These are phyloP conservation scores for Drosophila leontia DNA, from an alignment of 1,140 invertebrate genomes.

Conservation along the genomic window DNA sequence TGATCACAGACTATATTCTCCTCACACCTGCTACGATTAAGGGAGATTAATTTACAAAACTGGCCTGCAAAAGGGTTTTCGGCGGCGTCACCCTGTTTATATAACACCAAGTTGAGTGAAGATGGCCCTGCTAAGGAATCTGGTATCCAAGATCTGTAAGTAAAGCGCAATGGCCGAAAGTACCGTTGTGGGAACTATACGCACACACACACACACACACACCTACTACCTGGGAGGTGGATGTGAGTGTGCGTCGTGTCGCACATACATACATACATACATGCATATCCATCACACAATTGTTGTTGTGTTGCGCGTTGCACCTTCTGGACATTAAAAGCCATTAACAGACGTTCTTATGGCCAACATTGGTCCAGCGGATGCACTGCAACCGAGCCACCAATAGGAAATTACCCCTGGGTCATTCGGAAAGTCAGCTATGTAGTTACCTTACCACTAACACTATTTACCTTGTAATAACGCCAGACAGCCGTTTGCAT, in stretches of 20 bases:
- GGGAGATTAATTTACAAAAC: slow-evolving; percentile 56
- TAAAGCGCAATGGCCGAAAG: slow-evolving; percentile 64
- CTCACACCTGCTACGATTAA: slow-evolving; percentile 74
- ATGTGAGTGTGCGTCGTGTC: slow-evolving; percentile 23
- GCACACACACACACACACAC: neutral
- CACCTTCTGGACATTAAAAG: slow-evolving; percentile 17
- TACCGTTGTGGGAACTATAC: slow-evolving; percentile 38
- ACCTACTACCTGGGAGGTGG: slow-evolving; percentile 1
- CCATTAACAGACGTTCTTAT: neutral
- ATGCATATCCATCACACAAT: neutral
- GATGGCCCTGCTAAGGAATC: slow-evolving; percentile 73
- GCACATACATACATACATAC: neutral
- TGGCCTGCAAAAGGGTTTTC: slow-evolving; percentile 6
- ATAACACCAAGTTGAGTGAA: slow-evolving; percentile 56
- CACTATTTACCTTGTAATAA: slow-evolving; percentile 4
- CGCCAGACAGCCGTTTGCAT: neutral
- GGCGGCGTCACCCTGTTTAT: slow-evolving; percentile 22
- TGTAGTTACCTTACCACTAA: neutral
- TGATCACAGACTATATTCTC: slow-evolving; percentile 64
- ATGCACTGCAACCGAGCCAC: neutral
- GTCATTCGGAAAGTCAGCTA: neutral
- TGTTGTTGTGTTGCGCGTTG: neutral
- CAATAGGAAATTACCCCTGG: neutral
- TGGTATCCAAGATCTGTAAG: slow-evolving; percentile 75
- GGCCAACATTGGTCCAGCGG: neutral